Conservation (phyloP, 2,797 vertebrate genomes). For the Protonibea diacanthus region DNA sequence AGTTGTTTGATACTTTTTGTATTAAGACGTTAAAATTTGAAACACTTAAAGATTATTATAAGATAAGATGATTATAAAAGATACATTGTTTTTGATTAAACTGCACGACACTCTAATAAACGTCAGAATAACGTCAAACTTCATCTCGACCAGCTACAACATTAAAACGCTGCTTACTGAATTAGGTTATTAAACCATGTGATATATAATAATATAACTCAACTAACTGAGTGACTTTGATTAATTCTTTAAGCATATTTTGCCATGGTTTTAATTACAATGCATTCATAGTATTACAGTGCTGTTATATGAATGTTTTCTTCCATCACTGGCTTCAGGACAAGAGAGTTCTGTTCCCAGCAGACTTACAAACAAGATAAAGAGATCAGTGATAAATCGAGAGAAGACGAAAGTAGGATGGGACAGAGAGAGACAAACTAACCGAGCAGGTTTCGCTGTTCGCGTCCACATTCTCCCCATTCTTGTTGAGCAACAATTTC, state of each 20-base stretch:
- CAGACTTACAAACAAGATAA: not conserved
- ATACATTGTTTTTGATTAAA: not conserved
- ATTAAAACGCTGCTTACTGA: not conserved
- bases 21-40: too few relatives aligned
- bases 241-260: too few relatives aligned
- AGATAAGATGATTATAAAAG: too few relatives aligned
- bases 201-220: not conserved
- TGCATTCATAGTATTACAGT: too few relatives aligned
- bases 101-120: not conserved
- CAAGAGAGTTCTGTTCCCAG: not conserved
- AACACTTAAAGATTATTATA: too few relatives aligned
- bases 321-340: not conserved
- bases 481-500: conserved; percentile 65
- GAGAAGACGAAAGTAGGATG: conserved; percentile 2
- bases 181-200: not conserved
- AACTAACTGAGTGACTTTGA: too few relatives aligned
- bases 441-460: conserved; percentile 62
- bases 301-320: not conserved
- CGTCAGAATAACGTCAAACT: not conserved
- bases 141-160: not conserved
- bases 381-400: not conserved
- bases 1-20: not conserved
- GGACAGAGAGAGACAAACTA: conserved; percentile 38
- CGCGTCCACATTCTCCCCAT: conserved; percentile 57
- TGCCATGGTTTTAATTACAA: too few relatives aligned